Base-by-base conservation (phyloP, 2,888 invertebrate genomes). In the Cacoxenus indagator region DNA sequence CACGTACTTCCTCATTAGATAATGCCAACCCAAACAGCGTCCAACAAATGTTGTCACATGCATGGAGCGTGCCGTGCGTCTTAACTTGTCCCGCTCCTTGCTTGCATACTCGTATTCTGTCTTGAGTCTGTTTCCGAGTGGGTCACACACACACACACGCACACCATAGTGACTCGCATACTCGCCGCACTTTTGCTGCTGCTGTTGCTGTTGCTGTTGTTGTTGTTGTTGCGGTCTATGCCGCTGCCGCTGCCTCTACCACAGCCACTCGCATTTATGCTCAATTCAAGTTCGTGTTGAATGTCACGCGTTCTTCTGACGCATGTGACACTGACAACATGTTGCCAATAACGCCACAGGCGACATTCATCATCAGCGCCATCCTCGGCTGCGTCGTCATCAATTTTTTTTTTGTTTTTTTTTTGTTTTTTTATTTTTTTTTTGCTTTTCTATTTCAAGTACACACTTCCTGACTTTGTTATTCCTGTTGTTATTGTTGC, bases 321-420 rank as follows among this genome's bases (percentile, higher is more conserved):
- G 17, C 48, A 48, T 70, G 70, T 69, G 77, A 78, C 68, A 69
- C 77, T 81, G 78, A 77, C 78, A 79, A 70, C 29, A 62, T 55
- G 68, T 57, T 54, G 67, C 48, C 70, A 48, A 64, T 46, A 29
- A 24, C 17, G 57, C 57, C 57, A 31, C 17, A 29, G 46, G 64
- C 77, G 78, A 37, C 45, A 54, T 54, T 54, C 54, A 54, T 54
- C 54, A 37, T 27, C 59, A 29, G 14, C 61, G 43, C 43, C 37
- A 19, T 43, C 43, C 19, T 29, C 57, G 26, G 26, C 55, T 14
- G 26, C 57, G 57, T 29, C 57, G 29, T 27, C 61, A 4, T 37
- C 29, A 22, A n/a, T 24, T 54, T 54, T 22, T 19, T 54, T 9
- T 54, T 54, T 54, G 54, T 9, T 11, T 22, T 82, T 70, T 70